Conservation (phyloP, 2,888 invertebrate genomes). For the Sympetrum striolatum region DNA sequence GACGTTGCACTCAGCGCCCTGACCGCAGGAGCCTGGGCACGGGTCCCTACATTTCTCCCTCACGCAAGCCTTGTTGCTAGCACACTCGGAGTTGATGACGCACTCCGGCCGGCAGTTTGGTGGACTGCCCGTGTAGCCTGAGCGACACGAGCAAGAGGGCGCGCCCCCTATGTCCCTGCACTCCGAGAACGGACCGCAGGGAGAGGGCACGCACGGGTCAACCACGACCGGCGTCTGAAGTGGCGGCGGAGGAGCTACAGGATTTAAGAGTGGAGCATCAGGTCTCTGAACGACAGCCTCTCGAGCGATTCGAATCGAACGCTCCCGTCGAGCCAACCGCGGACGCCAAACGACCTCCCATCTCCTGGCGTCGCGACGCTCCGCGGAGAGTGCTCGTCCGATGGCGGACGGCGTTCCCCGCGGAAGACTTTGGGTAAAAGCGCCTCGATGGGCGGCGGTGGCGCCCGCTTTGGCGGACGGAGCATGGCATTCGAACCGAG, state of each 20-base stretch:
- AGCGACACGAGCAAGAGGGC: conserved; percentile 70
- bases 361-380: background rate
- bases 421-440: background rate
- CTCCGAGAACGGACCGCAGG: too few relatives aligned
- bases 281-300: background rate
- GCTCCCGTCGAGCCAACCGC: background rate
- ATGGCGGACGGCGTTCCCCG: background rate
- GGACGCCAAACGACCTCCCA: background rate
- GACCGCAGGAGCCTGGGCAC: conserved; percentile 65
- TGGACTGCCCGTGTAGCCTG: conserved; percentile 72
- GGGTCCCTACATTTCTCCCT: conserved; percentile 66
- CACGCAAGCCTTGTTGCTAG: conserved; percentile 63
- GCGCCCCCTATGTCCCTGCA: conserved; percentile 70
- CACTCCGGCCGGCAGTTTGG: conserved; percentile 79
- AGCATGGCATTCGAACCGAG: background rate
- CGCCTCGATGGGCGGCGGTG: background rate
- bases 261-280: background rate
- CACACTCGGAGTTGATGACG: conserved; percentile 72
- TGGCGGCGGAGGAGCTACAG: too few relatives aligned
- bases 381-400: background rate
- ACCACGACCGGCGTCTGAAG: too few relatives aligned
- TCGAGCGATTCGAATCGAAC: background rate
- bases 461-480: background rate
- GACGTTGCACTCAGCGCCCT: conserved; percentile 64
- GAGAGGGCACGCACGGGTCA: too few relatives aligned